Base-by-base conservation (phyloP, 2,113 vertebrate species). In the Heptranchias perlo region DNA sequence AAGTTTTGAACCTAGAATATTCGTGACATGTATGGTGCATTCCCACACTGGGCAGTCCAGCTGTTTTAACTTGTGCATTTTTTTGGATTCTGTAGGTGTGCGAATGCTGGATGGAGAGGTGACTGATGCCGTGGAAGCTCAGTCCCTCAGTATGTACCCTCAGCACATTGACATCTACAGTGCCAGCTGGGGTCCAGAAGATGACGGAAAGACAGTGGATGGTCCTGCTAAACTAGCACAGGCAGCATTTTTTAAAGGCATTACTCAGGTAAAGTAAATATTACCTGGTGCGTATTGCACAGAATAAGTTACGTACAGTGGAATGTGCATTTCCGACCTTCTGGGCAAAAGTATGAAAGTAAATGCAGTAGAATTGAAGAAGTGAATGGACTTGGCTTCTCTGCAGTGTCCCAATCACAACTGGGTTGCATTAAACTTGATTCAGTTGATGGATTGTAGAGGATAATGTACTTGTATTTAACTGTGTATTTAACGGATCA, bases 31-130 rank as follows among this genome's bases (percentile, higher is more conserved):
- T 11, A 5, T 69, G 49, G 65, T 28, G 69, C 44, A 69, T 2
- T 44, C 28, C 16, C 2, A n/a, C n/a, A n/a, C 11, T 39, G 58
- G 18, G 31, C 1, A 3, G 39, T 67, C 8, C n/a, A 44, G 23
- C 10, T 1, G 31, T 94, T 94, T 67, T 0, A 47, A 58, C 14
- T 28, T 65, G 1, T 49, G 10, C 31, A 52, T 52, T 95, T 14
- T 95, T 95, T 97, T 82, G 96, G 47, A 94, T 96, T 87, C 96
- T 96, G 95, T 97, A 99, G 99, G 99, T 84, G 99, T 99, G 96
- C 99, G 99, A 89, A 99, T 99, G 99, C 97, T 99, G 97, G 99
- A 99, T 11, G 99, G 99, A 39, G 99, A 99, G 97, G 99, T 99
- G 97, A 99, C 99, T 0, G 99, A 99, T 25, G 98, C 99, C 0